phyloP scores from a whole-genome alignment of 2,113 vertebrate species.

The Sciurus niger region DNA sequence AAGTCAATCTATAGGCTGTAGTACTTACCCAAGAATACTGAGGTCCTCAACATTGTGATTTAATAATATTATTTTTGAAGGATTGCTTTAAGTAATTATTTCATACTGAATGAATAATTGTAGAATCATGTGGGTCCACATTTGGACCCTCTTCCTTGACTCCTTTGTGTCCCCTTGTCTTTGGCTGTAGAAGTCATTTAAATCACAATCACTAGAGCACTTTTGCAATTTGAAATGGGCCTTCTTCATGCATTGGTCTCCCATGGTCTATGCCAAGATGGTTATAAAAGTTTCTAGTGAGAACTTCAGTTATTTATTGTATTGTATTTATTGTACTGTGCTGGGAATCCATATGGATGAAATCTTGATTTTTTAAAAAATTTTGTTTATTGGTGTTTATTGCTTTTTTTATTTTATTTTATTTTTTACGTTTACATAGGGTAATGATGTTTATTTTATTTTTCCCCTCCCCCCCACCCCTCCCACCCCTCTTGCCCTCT shows the following conservation, averaged over 20 bases:
- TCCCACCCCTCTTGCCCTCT: too few species aligned
- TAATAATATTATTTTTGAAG: slow-evolving; percentile 43
- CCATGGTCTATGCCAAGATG: not conserved
- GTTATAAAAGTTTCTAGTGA: not conserved
- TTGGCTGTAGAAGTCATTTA: not conserved
- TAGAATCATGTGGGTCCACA: not conserved
- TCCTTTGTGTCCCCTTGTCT: not conserved
- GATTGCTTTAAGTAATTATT: slow-evolving; percentile 55
- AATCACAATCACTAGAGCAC: not conserved
- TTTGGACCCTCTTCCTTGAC: not conserved
- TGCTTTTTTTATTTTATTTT: too few species aligned
- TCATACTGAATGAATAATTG: slow-evolving; percentile 39
- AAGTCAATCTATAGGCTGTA: slow-evolving; percentile 31
- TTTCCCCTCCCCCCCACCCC: too few species aligned
- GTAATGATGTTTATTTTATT: too few species aligned
- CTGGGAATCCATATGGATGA: not conserved
- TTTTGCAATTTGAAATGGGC: not conserved
- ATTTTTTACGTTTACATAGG: too few species aligned
- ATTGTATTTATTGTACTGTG: not conserved
- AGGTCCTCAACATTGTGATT: not conserved
- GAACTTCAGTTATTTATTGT: not conserved
- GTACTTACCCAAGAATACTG: not conserved
- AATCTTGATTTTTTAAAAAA: not conserved
- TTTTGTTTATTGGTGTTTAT: not conserved
- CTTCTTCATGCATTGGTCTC: not conserved